A percentile compares a stretch with the other conserved stretches of the same genome.
Conservation (phyloP, 2,888 invertebrate species). For the Eulithis testata region DNA sequence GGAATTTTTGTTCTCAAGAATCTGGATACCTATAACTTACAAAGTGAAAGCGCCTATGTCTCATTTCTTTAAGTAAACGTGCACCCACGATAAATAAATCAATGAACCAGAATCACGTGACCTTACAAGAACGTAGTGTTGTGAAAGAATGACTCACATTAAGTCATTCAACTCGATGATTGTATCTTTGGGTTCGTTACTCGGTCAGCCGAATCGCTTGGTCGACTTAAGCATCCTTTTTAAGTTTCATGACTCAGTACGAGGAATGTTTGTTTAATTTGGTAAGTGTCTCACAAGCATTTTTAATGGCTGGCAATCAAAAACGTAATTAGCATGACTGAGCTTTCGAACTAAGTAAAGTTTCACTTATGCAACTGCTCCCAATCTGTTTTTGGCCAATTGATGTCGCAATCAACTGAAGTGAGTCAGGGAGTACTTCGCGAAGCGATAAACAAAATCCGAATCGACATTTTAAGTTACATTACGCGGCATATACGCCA, state of each 20-base stretch:
- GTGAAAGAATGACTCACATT: conserved; percentile 68
- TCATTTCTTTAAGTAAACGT: neutral
- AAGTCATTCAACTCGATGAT: conserved; percentile 73
- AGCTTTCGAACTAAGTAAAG: neutral
- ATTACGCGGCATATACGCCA: too few relatives aligned
- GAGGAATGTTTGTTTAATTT: conserved; percentile 52
- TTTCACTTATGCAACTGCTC: neutral
- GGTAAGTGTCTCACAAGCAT: conserved; percentile 45
- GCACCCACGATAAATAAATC: conserved; percentile 47
- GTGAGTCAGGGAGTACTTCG: conserved; percentile 15
- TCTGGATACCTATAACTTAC: too few relatives aligned
- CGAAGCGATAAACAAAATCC: too few relatives aligned
- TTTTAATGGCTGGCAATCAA: neutral
- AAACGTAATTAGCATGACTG: neutral
- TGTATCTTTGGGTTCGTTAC: conserved; percentile 53
- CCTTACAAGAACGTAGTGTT: conserved; percentile 74
- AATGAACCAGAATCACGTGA: conserved; percentile 59
- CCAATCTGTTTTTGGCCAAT: neutral
- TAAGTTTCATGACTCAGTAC: conserved; percentile 66
- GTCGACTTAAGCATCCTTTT: conserved; percentile 65
- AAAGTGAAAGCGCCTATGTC: too few relatives aligned
- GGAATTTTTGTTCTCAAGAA: too few relatives aligned
- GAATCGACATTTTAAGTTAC: neutral
- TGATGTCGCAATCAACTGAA: conserved; percentile 3
- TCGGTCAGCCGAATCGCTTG: conserved; percentile 68